Evolutionary conservation across 2,888 invertebrate genomes (phyloP).

Genomic region (Gastracanthus pulcherrimus): DNA sequence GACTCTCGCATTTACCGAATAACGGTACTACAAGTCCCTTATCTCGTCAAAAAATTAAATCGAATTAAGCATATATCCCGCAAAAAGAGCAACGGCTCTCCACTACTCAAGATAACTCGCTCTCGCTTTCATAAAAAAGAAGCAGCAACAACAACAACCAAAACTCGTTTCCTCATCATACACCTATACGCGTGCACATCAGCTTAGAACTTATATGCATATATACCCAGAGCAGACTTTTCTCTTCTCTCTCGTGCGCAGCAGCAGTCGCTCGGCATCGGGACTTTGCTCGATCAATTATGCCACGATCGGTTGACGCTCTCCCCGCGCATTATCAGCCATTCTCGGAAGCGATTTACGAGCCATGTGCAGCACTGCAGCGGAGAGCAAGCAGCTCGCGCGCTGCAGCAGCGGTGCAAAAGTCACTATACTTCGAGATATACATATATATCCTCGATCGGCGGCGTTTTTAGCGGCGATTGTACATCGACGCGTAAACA

Average conservation of each 20-base stretch:
- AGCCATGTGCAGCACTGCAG: too few relatives aligned
- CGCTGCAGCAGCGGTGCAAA: slow-evolving; percentile 9
- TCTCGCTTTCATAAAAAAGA: neutral
- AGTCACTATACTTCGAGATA: slow-evolving; percentile 18
- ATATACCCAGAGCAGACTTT: neutral
- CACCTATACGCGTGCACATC: neutral
- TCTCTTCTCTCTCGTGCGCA: neutral
- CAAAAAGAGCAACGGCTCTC: neutral
- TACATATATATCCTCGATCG: neutral
- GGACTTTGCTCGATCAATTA: slow-evolving; percentile 40
- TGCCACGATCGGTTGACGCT: slow-evolving; percentile 27
- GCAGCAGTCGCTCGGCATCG: neutral
- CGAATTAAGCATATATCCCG: neutral
- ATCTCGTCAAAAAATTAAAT: slow-evolving; percentile 10
- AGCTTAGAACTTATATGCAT: slow-evolving; percentile 1
- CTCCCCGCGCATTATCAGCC: slow-evolving; percentile 6
- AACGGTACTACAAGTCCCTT: slow-evolving; percentile 3
- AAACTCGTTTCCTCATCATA: slow-evolving; percentile 4
- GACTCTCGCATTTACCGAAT: neutral
- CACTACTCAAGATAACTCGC: neutral
- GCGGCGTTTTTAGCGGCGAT: too few relatives aligned
- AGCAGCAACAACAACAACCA: neutral
- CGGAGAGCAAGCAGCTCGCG: too few relatives aligned
- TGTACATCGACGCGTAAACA: slow-evolving; percentile 17
- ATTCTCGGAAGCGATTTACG: slow-evolving; percentile 41